These are phyloP conservation scores for Arothron firmamentum DNA, from an alignment of 2,113 vertebrate genomes.

Conservation along the genomic window DNA sequence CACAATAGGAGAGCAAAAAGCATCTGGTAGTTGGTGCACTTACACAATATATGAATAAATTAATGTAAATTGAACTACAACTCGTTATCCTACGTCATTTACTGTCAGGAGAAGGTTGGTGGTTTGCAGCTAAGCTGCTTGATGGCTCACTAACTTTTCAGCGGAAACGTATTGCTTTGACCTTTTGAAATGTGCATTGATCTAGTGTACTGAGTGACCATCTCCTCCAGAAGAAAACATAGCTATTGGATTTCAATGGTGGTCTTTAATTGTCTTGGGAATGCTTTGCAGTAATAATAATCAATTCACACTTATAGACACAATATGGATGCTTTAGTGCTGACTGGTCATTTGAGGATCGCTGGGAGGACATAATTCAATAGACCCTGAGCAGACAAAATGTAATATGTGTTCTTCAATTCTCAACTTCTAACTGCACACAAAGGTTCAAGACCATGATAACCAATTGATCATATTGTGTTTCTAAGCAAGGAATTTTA, in stretches of 20 bases:
- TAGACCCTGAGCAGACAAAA: conserved; percentile 70
- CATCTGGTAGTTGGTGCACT: too few species aligned
- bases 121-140: conserved; percentile 36
- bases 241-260: conserved; percentile 77
- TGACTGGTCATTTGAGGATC: conserved; percentile 73
- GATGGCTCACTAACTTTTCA: conserved; percentile 62
- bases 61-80: too few species aligned
- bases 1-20: too few species aligned
- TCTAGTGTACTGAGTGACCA: conserved; percentile 72
- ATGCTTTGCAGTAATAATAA: conserved; percentile 77
- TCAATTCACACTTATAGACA: conserved; percentile 82
- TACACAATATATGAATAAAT: too few species aligned
- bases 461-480: conserved; percentile 11
- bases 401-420: conserved; percentile 63
- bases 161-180: conserved; percentile 73
- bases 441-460: conserved; percentile 26
- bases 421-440: conserved; percentile 50
- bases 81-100: conserved; percentile 1
- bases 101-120: conserved; percentile 7
- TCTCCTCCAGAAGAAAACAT: conserved; percentile 77
- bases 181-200: conserved; percentile 77
- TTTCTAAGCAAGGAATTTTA: not conserved
- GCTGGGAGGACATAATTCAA: conserved; percentile 70
- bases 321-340: conserved; percentile 79
- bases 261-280: conserved; percentile 69